phyloP scores from a whole-genome alignment of 2,797 vertebrate species.

The Cryptoprocta ferox region DNA sequence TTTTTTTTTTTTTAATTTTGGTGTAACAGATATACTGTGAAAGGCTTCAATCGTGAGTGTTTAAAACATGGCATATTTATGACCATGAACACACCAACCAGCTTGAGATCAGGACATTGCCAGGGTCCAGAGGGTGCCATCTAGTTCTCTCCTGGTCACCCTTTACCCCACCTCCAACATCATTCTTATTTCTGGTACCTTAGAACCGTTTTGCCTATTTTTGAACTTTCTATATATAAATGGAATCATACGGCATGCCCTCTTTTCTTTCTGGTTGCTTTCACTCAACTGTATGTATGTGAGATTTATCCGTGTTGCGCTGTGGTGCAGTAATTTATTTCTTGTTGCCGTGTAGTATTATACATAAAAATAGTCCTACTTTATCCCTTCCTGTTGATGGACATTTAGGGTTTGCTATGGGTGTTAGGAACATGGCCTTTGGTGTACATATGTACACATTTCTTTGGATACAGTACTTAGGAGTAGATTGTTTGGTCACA shows the following conservation, averaged over 20 bases:
- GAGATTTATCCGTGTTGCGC: accelerated
- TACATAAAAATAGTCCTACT: accelerated
- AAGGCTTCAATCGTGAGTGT: background rate
- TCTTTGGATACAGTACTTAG: accelerated
- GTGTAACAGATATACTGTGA: background rate
- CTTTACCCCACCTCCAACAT: background rate
- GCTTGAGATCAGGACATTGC: background rate
- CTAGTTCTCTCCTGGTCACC: no score
- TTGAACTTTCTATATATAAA: background rate
- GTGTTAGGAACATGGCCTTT: background rate
- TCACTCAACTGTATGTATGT: accelerated
- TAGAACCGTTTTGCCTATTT: background rate
- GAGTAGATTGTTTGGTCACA: background rate
- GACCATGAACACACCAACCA: background rate
- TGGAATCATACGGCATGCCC: background rate
- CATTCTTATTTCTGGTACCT: background rate
- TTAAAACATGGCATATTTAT: background rate
- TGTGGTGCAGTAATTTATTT: accelerated
- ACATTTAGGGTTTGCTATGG: background rate
- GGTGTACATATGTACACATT: accelerated
- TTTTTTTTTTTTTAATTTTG: no score
- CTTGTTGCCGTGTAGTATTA: background rate
- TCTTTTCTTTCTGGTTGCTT: background rate
- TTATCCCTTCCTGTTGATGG: accelerated
- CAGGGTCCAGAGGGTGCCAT: background rate